Base-by-base conservation (phyloP, 2,797 vertebrate species). In the Gephyroberyx darwinii region DNA sequence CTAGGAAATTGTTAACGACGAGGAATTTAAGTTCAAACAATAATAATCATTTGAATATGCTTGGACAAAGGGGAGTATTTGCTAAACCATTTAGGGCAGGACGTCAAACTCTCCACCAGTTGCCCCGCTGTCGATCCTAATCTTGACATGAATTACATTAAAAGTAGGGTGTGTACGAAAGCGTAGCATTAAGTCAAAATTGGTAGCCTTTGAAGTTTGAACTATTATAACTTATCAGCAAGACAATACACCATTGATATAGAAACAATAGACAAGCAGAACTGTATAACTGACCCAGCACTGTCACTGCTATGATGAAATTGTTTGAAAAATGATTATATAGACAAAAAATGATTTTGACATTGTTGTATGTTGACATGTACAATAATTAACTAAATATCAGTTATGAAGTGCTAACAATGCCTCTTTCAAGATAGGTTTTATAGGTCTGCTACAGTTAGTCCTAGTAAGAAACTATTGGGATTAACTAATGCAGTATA, bases 91-190 rank as follows among this genome's bases (percentile, higher is more conserved):
- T 85, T 79, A 85, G 50, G 10, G 20, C 74, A 67, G 58, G 79
- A 82, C 66, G 74, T 75, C 52, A 73, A 74, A 68, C 61, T 74
- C 71, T 82, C 65, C 71, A 68, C 51, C 73, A 63, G 50, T 72
- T 68, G 56, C 37, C 45, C 65, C 33, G 75, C 43, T 74, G 61
- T 41, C 76, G 79, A 78, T 82, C 61, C 4, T 75, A 86, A 88
- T 89, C 78, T 84, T 17, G 51, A 86, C 81, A 81, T 81, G 69
- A 76, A 85, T 86, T 82, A 83, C 78, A 86, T 82, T 88, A 74
- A 83, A 66, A 88, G 71, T 26, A 74, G 79, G 85, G 84, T 80
- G 86, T 86, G 83, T 84, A 53, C 66, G 74, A 65, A 72, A 65
- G 64, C 52, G 13, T 64, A 77, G 71, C 74, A 86, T 82, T 84